phyloP scores from a whole-genome alignment of 2,797 vertebrate species.

The Lates japonicus region DNA sequence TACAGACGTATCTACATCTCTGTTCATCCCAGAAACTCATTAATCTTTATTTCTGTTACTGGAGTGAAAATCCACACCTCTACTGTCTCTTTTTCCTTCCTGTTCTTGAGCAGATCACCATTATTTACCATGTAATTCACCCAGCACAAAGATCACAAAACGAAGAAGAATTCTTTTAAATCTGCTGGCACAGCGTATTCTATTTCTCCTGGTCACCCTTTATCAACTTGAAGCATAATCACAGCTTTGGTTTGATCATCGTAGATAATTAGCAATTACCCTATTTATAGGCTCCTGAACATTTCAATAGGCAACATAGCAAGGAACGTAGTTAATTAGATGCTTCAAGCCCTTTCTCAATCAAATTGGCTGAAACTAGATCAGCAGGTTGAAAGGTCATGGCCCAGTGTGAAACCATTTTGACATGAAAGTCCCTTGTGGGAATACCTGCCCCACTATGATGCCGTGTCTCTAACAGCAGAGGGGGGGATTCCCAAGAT shows the following conservation, averaged over 20 bases:
- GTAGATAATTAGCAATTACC: conserved; percentile 76
- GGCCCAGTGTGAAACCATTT: conserved; percentile 30
- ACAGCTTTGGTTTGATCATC: conserved; percentile 74
- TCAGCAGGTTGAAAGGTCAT: conserved; percentile 41
- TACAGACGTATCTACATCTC: conserved; percentile 5
- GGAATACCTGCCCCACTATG: conserved; percentile 45
- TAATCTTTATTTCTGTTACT: conserved; percentile 20
- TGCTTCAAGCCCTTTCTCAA: conserved; percentile 22
- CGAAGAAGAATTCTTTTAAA: conserved; percentile 48
- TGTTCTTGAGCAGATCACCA: neutral
- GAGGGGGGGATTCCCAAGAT: conserved; percentile 49
- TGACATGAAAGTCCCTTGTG: conserved; percentile 29
- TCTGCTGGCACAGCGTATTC: conserved; percentile 40
- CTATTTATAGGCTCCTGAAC: conserved; percentile 65
- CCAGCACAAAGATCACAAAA: too few relatives aligned
- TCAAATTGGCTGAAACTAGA: conserved; percentile 14
- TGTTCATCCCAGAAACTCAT: conserved; percentile 18
- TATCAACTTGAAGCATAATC: conserved; percentile 73
- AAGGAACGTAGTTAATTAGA: conserved; percentile 55
- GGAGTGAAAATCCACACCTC: conserved; percentile 1
- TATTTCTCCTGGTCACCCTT: conserved; percentile 58
- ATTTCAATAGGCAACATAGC: conserved; percentile 54
- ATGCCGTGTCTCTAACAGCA: conserved; percentile 42
- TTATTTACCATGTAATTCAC: conserved; percentile 31
- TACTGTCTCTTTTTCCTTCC: neutral